phyloP scores from a whole-genome alignment of 1,140 invertebrate genomes.

The Goniozus legneri region DNA sequence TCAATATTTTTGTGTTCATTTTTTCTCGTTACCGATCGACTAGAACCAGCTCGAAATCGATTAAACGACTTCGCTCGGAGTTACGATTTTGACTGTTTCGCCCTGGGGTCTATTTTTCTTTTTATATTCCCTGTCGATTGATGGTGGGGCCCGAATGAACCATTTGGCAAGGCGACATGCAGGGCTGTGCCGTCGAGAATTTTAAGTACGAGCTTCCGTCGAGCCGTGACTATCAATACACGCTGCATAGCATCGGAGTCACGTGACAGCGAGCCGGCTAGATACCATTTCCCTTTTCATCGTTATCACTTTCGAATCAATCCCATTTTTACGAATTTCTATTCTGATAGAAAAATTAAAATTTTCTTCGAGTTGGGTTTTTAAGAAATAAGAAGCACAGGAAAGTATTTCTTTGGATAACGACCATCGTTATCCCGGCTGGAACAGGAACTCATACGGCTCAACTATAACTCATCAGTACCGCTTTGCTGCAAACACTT shows the following conservation, averaged over 20 bases:
- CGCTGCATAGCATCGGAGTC: constrained; percentile 16
- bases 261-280: constrained; percentile 15
- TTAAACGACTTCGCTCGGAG: constrained; percentile 2
- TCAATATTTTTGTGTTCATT: constrained; percentile 16
- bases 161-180: constrained; percentile 49
- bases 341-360: no score
- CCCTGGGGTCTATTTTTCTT: constrained; percentile 40
- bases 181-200: constrained; percentile 39
- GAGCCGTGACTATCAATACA: constrained; percentile 3
- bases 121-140: constrained; percentile 38
- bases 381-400: no score
- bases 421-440: no score
- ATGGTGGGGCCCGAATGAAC: constrained; percentile 44
- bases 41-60: neutral
- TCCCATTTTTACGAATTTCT: no score
- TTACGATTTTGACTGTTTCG: constrained; percentile 43
- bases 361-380: no score
- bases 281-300: constrained; percentile 50
- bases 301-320: constrained; percentile 39
- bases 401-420: no score
- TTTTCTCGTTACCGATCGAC: constrained; percentile 12
- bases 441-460: no score
- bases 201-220: constrained; percentile 39
- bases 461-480: no score
- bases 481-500: no score